Evolutionary conservation across 2,113 vertebrate genomes (phyloP).

Genomic region (Hyaena hyaena): DNA sequence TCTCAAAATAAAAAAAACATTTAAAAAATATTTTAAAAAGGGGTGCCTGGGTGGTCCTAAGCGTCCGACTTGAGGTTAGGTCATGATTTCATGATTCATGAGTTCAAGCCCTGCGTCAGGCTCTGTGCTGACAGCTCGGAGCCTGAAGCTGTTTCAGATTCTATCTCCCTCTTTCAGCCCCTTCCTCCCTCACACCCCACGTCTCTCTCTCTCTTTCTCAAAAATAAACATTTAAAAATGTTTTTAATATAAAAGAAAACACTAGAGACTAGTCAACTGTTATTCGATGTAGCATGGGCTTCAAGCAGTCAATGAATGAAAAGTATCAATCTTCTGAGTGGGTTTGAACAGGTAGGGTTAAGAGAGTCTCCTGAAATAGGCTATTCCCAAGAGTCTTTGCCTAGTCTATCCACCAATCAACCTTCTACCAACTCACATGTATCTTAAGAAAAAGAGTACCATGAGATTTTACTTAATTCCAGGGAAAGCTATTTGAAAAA

Average conservation of each 20-base stretch:
- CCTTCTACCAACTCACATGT: background rate
- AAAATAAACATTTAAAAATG: too few species aligned
- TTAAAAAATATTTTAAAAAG: too few species aligned
- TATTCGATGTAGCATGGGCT: background rate
- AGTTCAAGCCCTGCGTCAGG: too few species aligned
- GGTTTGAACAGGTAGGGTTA: background rate
- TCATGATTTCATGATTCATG: too few species aligned
- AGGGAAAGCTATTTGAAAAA: conserved; percentile 3
- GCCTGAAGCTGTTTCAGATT: too few species aligned
- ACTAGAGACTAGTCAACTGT: background rate
- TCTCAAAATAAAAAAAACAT: too few species aligned
- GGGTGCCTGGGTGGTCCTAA: too few species aligned
- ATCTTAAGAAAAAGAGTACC: background rate
- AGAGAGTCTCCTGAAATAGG: background rate
- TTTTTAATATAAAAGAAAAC: background rate
- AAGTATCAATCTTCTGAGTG: background rate
- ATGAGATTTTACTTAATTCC: conserved; percentile 30
- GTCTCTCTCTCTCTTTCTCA: too few species aligned
- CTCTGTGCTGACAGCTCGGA: too few species aligned
- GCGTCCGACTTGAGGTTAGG: too few species aligned
- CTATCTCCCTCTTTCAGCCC: too few species aligned
- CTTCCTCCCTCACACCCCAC: too few species aligned
- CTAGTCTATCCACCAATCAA: conserved; percentile 35
- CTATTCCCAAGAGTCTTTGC: background rate
- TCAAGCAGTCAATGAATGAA: background rate